These are phyloP conservation scores for Idris sp. DNA, from an alignment of 1,140 invertebrate species.

Conservation along the genomic window DNA sequence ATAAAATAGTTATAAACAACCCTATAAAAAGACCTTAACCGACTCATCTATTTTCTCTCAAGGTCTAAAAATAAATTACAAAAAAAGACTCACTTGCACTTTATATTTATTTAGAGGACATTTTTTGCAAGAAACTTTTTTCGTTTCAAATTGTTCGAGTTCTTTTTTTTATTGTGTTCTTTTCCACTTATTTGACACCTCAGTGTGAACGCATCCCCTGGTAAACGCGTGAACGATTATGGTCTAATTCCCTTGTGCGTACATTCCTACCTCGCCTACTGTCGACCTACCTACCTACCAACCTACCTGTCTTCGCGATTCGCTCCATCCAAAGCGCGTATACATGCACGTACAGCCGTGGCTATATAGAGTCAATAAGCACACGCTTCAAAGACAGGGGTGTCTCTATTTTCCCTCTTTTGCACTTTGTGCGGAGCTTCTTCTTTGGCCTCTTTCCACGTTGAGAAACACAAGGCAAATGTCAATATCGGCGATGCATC, in stretches of 20 bases:
- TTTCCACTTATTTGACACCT: constrained; percentile 24
- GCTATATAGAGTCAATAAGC: constrained; percentile 69
- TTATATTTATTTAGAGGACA: too few relatives aligned
- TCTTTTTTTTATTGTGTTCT: too few relatives aligned
- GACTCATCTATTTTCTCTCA: too few relatives aligned
- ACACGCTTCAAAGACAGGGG: constrained; percentile 76
- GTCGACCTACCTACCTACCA: constrained; percentile 74
- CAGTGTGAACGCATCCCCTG: constrained; percentile 65
- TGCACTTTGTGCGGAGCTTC: constrained; percentile 45
- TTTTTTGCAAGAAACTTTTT: too few relatives aligned
- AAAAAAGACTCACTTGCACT: too few relatives aligned
- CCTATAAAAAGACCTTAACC: constrained; percentile 18
- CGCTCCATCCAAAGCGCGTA: too few relatives aligned
- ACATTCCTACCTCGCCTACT: constrained; percentile 66
- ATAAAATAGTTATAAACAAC: constrained; percentile 10
- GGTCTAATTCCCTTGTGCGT: constrained; percentile 76
- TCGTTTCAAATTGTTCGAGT: constrained; percentile 7
- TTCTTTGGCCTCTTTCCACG: constrained; percentile 52
- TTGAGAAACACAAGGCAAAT: constrained; percentile 72
- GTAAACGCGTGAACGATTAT: constrained; percentile 74
- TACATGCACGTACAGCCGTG: constrained; percentile 38
- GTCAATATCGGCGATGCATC: constrained; percentile 73
- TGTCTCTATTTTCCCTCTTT: constrained; percentile 53
- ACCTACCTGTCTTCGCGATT: constrained; percentile 71
- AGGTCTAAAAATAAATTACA: too few relatives aligned